Evolutionary conservation across 2,113 vertebrate genomes (phyloP).

Genomic region (Casuarius casuarius): DNA sequence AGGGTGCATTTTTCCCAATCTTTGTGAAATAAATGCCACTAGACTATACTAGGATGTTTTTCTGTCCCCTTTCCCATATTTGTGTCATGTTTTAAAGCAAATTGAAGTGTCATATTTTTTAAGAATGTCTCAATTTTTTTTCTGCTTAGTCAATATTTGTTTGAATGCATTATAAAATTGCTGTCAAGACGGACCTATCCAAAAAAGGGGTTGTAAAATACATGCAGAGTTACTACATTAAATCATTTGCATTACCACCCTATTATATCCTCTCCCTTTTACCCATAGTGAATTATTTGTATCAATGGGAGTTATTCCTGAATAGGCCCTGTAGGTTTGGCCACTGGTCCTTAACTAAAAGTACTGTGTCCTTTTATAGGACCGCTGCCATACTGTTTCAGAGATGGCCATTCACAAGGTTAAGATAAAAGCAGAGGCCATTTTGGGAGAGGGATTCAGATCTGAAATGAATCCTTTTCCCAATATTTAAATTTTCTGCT

Average conservation of each 20-base stretch:
- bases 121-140: background rate
- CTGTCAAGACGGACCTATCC: background rate
- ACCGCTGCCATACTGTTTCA: background rate
- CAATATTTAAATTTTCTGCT: conserved; percentile 57
- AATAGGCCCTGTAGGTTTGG: background rate
- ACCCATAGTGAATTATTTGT: background rate
- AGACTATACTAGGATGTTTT: background rate
- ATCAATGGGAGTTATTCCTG: background rate
- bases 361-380: background rate
- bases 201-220: background rate
- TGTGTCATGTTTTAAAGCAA: background rate
- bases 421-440: conserved; percentile 11
- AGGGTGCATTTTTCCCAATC: background rate
- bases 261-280: background rate
- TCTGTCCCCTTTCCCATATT: background rate
- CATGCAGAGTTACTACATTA: background rate
- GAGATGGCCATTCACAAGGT: background rate
- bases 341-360: background rate
- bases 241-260: background rate
- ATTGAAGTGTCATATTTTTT: background rate
- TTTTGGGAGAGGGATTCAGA: conserved; percentile 44
- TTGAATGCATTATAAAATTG: background rate
- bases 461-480: conserved; percentile 57
- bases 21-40: background rate
- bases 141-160: background rate